Evolutionary conservation across 1,140 invertebrate species (phyloP).

Genomic region (Periplaneta americana): DNA sequence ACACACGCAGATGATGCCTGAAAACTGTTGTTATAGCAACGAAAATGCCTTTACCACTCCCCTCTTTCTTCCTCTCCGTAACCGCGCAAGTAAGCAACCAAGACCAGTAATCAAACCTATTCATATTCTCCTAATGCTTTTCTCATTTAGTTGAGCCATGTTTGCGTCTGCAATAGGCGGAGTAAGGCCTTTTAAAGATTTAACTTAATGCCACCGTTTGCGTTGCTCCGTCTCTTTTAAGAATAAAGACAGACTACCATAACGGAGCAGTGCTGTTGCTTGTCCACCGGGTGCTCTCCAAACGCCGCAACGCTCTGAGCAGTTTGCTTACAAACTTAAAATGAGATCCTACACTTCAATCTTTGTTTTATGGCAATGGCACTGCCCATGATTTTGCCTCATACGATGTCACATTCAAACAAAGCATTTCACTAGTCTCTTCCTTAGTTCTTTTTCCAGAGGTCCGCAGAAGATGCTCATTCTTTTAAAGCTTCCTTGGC

Average conservation of each 20-base stretch:
- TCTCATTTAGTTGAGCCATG: conserved; percentile 21
- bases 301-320: not conserved
- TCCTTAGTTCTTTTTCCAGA: too few relatives aligned
- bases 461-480: too few relatives aligned
- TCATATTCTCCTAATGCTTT: conserved; percentile 25
- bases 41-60: not conserved
- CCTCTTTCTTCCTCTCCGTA: not conserved
- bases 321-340: too few relatives aligned
- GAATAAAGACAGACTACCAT: not conserved
- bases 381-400: too few relatives aligned
- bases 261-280: not conserved
- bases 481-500: too few relatives aligned
- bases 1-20: not conserved
- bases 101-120: conserved; percentile 22
- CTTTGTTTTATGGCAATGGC: too few relatives aligned
- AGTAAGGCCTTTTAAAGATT: conserved; percentile 12
- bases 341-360: too few relatives aligned
- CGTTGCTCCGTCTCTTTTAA: not conserved
- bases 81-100: not conserved
- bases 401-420: too few relatives aligned
- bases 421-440: too few relatives aligned
- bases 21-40: conserved; percentile 1
- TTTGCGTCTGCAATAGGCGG: conserved; percentile 9
- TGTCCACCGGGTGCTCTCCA: not conserved
- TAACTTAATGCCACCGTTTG: not conserved